These are phyloP conservation scores for Drosophila paulistorum DNA, from an alignment of 1,140 invertebrate genomes.

Conservation along the genomic window DNA sequence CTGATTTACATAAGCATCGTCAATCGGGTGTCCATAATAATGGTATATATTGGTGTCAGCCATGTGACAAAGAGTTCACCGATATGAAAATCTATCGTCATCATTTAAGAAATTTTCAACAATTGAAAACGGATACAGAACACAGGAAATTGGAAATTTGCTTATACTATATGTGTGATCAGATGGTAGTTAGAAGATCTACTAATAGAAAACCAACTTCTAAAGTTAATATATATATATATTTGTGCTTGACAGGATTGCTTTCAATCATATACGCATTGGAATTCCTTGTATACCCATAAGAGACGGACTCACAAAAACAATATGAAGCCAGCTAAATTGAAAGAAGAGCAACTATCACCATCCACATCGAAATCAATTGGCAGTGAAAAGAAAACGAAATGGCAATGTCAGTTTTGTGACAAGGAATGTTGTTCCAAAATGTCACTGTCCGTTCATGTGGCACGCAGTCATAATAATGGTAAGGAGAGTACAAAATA, in stretches of 20 bases:
- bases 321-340: neutral
- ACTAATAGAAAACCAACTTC: neutral
- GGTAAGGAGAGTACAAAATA: slow-evolving; percentile 39
- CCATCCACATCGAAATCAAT: neutral
- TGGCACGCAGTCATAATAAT: slow-evolving; percentile 77
- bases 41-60: slow-evolving; percentile 53
- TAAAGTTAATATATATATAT: neutral
- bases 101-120: slow-evolving; percentile 63
- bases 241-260: slow-evolving; percentile 47
- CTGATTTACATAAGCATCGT: slow-evolving; percentile 58
- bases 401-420: slow-evolving; percentile 75
- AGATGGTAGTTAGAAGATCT: slow-evolving; percentile 29
- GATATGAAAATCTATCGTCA: slow-evolving; percentile 69
- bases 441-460: slow-evolving; percentile 78
- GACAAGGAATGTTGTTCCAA: slow-evolving; percentile 66
- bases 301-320: slow-evolving; percentile 64
- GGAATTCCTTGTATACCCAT: slow-evolving; percentile 71
- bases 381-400: slow-evolving; percentile 11
- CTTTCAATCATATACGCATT: slow-evolving; percentile 56
- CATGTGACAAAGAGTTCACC: slow-evolving; percentile 58
- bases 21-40: slow-evolving; percentile 57
- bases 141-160: slow-evolving; percentile 55
- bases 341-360: neutral
- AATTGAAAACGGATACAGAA: slow-evolving; percentile 43
- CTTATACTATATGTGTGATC: slow-evolving; percentile 66